Evolutionary conservation across 2,113 vertebrate species (phyloP).

Genomic region (Onychostoma macrolepis): DNA sequence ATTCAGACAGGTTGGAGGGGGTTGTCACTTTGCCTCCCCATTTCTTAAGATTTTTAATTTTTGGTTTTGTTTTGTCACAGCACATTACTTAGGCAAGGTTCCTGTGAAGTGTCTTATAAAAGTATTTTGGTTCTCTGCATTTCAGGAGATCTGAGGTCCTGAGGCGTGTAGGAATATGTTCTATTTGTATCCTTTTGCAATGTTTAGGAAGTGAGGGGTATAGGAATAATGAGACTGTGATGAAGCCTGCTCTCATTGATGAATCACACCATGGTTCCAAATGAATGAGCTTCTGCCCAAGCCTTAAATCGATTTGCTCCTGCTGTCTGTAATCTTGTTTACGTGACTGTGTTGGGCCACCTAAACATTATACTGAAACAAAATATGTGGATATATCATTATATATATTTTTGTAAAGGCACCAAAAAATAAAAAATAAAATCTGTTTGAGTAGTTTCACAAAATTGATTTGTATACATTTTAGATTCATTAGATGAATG

Average conservation of each 20-base stretch:
- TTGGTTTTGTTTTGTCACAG: not conserved
- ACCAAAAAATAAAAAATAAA: too few relatives aligned
- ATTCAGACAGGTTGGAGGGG: conserved; percentile 43
- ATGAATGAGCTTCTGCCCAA: not conserved
- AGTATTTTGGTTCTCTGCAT: not conserved
- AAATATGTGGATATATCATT: not conserved
- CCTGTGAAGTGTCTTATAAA: conserved; percentile 6
- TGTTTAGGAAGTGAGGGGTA: not conserved
- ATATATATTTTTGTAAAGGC: too few relatives aligned
- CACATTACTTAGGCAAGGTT: not conserved
- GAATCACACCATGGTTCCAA: conserved; percentile 8
- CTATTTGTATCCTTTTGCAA: not conserved
- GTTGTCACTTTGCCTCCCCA: conserved; percentile 21
- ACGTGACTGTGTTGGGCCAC: not conserved
- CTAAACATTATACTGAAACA: not conserved
- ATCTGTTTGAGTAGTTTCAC: too few relatives aligned
- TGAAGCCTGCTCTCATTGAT: conserved; percentile 27
- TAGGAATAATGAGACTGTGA: not conserved
- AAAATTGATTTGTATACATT: too few relatives aligned
- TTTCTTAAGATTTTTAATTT: conserved; percentile 17
- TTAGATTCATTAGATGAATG: too few relatives aligned
- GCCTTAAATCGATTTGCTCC: not conserved
- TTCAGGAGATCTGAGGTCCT: not conserved
- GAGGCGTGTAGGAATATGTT: not conserved
- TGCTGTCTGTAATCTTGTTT: conserved; percentile 8